phyloP scores from a whole-genome alignment of 2,113 vertebrate genomes.

The Uria aalge region DNA sequence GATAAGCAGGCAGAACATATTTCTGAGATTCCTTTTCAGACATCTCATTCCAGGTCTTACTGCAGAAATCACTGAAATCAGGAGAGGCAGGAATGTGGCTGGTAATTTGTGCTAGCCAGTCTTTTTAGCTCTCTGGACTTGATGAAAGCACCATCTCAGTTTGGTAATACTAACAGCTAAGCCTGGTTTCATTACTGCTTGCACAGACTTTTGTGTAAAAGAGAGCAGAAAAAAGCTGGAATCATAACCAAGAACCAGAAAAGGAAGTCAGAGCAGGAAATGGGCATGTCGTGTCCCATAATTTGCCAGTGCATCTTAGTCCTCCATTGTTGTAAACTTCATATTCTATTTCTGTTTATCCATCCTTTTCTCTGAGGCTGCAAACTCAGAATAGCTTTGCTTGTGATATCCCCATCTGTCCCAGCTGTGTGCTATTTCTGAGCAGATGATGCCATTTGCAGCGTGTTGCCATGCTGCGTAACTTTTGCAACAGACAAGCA shows the following conservation, averaged over 20 bases:
- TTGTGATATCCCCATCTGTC: conserved; percentile 39
- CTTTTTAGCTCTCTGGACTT: not conserved
- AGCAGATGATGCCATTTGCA: not conserved
- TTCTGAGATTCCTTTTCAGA: not conserved
- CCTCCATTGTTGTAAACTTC: conserved; percentile 18
- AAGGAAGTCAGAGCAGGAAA: conserved; percentile 38
- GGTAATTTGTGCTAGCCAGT: not conserved
- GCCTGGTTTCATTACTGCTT: conserved; percentile 38
- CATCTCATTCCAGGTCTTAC: not conserved
- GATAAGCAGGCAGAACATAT: not conserved
- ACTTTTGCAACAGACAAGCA: not conserved
- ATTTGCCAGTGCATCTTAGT: conserved; percentile 26
- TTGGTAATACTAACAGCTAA: conserved; percentile 33
- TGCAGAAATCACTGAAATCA: conserved; percentile 16
- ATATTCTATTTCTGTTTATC: conserved; percentile 47
- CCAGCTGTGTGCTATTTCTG: conserved; percentile 46
- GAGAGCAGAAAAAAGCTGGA: conserved; percentile 20
- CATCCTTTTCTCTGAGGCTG: conserved; percentile 42
- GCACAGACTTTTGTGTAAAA: not conserved
- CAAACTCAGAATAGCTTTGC: conserved; percentile 1
- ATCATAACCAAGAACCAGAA: conserved; percentile 2
- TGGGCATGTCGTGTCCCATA: not conserved
- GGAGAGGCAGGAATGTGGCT: conserved; percentile 18
- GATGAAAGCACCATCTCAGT: conserved; percentile 24
- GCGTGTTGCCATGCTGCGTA: not conserved